Evolutionary conservation across 2,797 vertebrate species (phyloP), one percentile per base, ranked within the genome.

Genomic region (Chelon labrosus): DNA sequence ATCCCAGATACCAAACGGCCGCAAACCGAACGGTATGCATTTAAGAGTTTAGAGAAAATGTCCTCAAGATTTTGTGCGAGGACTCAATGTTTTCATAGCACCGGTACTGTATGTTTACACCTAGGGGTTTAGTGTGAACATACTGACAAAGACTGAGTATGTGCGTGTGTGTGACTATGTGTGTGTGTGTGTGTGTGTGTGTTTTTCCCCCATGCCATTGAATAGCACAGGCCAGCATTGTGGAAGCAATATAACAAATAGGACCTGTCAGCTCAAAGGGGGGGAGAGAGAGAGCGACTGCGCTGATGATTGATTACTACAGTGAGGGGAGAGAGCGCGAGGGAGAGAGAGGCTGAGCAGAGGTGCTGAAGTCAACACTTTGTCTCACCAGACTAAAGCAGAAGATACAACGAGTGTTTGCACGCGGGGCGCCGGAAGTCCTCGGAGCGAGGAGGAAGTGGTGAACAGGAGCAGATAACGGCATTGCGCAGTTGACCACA

Each of bases 321-420:
- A 83, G 87, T 79, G 65, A 85, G 68, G 46, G 49, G 44, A 54
- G 65, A 14, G 62, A 41, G 61, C 64, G 66, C 62, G 57, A 38
- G 58, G 35, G 55, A 51, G 72, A 75, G 54, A 56, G 65, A 75
- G 39, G 85, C 89, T 88, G 69, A 86, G 25, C 25, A 88, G 91
- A 89, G 65, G 87, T 92, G 93, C 92, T 88, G 88, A 94, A 94
- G 84, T 94, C 92, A 93, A 95, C 86, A 89, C 87, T 93, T 91
- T 84, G 70, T 82, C 65, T 38, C 77, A 47, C 56, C 73, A 65
- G 64, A 54, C 83, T 72, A 73, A 82, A 80, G 79, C 64, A 73
- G 47, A n/a, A 53, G 46, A 51, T 51, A 25, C 49, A 16, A 16
- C 41, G 27, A 44, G 72, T 51, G 31, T 68, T 58, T 59, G 31